Evolutionary conservation across 2,113 vertebrate species (phyloP), one percentile per base, ranked within the genome.

Genomic region (Platycercus adscitus): DNA sequence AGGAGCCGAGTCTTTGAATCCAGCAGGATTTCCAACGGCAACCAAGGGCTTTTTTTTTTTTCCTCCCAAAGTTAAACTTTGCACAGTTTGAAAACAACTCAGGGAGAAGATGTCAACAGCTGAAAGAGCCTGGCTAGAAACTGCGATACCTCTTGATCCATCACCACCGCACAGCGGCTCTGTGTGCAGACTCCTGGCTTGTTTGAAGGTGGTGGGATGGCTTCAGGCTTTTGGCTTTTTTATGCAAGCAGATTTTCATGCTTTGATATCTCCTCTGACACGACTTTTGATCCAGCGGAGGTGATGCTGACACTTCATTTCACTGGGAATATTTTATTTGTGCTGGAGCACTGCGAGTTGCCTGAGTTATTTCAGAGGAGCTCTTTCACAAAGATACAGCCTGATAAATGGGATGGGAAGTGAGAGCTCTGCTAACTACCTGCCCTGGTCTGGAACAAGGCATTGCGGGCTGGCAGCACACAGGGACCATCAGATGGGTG

Each of bases 211-310:
- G 60, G 46, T 86, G 64, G 91, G 82, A 90, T 92, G 91, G 95
- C 94, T 97, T 92, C 92, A 63, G 95, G 95, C 91, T 94, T 84
- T 86, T 95, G 86, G 68, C 88, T 96, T 92, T 91, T 91, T 96
- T 95, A 88, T 93, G 89, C 80, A 91, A 94, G 94, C 44, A 86
- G 85, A 88, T 95, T 95, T 96, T 95, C 50, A 71, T 50, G 76
- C 94, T 96, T 94, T 97, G 83, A 94, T 96, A 95, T 96, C 60
- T 37, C 73, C 55, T 73, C 83, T 94, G 92, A 96, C 92, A 83
- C 21, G 68, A 95, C 86, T 95, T 96, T 96, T 95, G 95, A 95
- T 96, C 80, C 94, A 93, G 92, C 2, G 2, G 91, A 95, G 91
- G 76, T 83, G 88, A 89, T 92, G 89, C 70, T 94, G 89, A 81